phyloP scores from a whole-genome alignment of 2,113 vertebrate genomes.

The Narcine bancroftii region DNA sequence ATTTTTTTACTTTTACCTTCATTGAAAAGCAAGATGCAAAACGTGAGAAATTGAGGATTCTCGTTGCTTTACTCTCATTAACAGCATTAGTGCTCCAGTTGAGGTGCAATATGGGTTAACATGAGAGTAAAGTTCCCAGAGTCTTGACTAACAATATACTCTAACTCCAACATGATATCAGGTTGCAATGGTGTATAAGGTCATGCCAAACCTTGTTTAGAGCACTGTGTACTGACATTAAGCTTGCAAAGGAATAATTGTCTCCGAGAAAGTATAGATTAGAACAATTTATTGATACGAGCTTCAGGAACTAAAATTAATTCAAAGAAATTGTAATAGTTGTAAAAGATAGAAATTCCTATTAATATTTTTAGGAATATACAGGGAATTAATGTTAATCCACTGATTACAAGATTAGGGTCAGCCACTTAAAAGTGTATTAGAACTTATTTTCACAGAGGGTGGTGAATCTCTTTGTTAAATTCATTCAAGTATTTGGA shows the following conservation, averaged over 20 bases:
- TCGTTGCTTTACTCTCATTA: background rate
- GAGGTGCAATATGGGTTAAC: background rate
- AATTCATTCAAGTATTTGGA: too few species aligned
- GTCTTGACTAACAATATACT: background rate
- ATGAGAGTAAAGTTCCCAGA: background rate
- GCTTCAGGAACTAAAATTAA: background rate
- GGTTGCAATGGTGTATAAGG: background rate
- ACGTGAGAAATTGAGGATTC: background rate
- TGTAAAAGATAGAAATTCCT: background rate
- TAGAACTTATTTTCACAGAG: too few species aligned
- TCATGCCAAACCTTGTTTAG: background rate
- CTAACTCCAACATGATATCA: background rate
- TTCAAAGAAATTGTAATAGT: background rate
- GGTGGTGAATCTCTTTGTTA: too few species aligned
- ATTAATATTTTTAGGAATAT: background rate
- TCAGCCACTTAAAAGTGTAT: too few species aligned
- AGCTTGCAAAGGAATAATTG: background rate
- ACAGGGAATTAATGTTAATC: background rate
- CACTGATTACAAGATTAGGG: too few species aligned
- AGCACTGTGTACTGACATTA: background rate
- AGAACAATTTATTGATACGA: background rate
- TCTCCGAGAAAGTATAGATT: background rate
- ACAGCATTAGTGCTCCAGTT: background rate
- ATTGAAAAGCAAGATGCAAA: background rate
- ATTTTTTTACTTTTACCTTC: background rate